Conservation (phyloP, 2,797 vertebrate genomes). For the Danio albolineatus region DNA sequence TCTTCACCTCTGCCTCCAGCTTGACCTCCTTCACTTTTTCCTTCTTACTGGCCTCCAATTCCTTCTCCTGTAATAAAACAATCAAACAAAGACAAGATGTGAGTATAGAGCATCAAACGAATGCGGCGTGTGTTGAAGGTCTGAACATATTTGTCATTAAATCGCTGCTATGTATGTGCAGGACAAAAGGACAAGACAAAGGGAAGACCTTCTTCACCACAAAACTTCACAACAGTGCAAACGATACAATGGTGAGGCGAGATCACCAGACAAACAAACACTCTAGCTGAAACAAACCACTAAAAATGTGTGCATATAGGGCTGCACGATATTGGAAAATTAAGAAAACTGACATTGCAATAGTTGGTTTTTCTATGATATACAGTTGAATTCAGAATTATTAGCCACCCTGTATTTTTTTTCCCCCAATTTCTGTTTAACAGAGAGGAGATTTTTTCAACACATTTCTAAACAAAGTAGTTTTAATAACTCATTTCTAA, state of each 20-base stretch:
- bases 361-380: too few species aligned
- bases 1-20: conserved; percentile 89
- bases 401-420: too few species aligned
- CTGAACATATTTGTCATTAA: neutral
- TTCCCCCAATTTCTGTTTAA: too few species aligned
- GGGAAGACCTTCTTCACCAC: neutral
- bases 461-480: too few species aligned
- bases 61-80: conserved; percentile 83
- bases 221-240: conserved; percentile 20
- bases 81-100: neutral
- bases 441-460: too few species aligned
- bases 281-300: neutral
- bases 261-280: conserved; percentile 24
- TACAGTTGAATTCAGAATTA: too few species aligned
- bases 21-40: conserved; percentile 91
- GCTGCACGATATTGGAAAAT: neutral
- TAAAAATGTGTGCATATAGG: neutral
- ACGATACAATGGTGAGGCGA: conserved; percentile 5
- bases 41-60: conserved; percentile 92
- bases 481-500: too few species aligned
- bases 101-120: neutral
- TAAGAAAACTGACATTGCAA: too few species aligned
- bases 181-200: conserved; percentile 2
- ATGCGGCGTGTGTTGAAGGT: neutral
- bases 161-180: too few species aligned